Evolutionary conservation across 37 sponge, comb jelly and placozoan species (phyloP), one percentile per base, ranked within the genome.

Genomic region (Aplysina aerophoba): DNA sequence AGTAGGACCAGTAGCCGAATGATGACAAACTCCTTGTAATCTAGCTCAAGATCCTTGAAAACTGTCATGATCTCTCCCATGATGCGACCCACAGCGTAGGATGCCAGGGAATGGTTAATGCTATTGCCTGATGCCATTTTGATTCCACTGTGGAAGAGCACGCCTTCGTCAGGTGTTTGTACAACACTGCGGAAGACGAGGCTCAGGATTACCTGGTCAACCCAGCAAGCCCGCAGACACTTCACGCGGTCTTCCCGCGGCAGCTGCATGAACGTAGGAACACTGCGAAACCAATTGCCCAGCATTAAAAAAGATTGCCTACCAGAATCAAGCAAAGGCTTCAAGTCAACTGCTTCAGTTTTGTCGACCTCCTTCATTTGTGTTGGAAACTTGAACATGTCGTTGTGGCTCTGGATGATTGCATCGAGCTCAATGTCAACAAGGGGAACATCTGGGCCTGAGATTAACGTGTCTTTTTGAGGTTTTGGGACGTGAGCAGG

Each of bases 21-120:
- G 57, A 96, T 95, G 35, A 89, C 92, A 81, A 97, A 50, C 74
- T 97, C 98, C 36, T 91, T 92, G 17, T 91, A 60, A 55, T 97
- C 98, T 58, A 97, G 83, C 73, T 97, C 85, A 54, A 97, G 74
- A 55, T 84, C 80, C 40, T 93, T 50, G 54, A 75, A 75, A 1
- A 0, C 11, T 16, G 54, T 54, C 78, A 75, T 75, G 25, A 75
- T 12, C 25, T 75, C 78, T 30, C 78, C 53, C 78, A 75, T 75
- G 54, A 75, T 75, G 38, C 78, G 78, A 22, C 53, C 78, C 17
- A 75, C 41, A 4, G 44, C 41, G 25, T 75, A 75, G 1, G 78
- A 5, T 8, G 41, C 53, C 15, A 75, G 24, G 3, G 50, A 0
- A 40, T 75, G 41, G 1, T 40, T 8, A 12, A 75, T 44, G 22